phyloP scores from a whole-genome alignment of 2,888 invertebrate species.

The Scaptomyza tumidula region DNA sequence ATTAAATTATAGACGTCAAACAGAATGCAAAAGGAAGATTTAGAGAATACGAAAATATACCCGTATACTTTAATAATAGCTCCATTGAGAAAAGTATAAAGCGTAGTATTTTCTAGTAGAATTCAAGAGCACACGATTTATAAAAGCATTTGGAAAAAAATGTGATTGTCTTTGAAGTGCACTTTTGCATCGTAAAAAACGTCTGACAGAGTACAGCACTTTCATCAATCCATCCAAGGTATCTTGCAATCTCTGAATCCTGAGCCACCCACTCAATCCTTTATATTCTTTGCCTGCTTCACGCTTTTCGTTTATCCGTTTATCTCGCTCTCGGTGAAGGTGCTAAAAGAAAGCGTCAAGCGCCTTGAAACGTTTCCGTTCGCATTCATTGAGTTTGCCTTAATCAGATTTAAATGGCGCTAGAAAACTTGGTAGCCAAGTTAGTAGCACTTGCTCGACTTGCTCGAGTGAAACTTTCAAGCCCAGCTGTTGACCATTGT shows the following conservation, averaged over 20 bases:
- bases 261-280: not conserved
- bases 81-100: too few relatives aligned
- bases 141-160: not conserved
- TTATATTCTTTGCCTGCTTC: not conserved
- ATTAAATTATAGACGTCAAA: too few relatives aligned
- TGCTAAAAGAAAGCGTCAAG: conserved; percentile 42
- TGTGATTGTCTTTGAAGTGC: not conserved
- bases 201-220: not conserved
- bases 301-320: not conserved
- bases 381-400: too few relatives aligned
- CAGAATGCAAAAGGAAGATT: too few relatives aligned
- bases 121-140: not conserved
- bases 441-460: conserved; percentile 1
- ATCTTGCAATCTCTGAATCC: not conserved
- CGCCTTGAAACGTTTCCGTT: conserved; percentile 33
- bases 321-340: conserved; percentile 23
- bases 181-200: not conserved
- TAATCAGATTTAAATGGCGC: conserved; percentile 30
- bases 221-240: not conserved
- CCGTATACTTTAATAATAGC: too few relatives aligned
- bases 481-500: conserved; percentile 3
- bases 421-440: conserved; percentile 44
- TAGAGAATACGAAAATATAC: too few relatives aligned
- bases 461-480: conserved; percentile 1
- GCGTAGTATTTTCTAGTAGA: too few relatives aligned